Base-by-base conservation (phyloP, 2,113 vertebrate species). In the Hoplias malabaricus region DNA sequence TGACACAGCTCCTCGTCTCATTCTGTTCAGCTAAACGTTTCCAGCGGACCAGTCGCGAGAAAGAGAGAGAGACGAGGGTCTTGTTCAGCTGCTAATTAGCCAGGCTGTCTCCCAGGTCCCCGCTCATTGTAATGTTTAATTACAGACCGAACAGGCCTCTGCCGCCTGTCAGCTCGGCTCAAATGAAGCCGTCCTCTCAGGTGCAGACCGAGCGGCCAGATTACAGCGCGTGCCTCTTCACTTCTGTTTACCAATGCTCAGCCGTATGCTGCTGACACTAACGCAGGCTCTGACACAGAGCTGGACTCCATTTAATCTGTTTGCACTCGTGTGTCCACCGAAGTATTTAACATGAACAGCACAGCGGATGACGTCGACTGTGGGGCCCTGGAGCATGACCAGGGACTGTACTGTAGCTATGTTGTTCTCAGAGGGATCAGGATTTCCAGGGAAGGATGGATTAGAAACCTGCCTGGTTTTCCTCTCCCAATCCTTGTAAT, bases 61-160 rank as follows among this genome's bases (percentile, higher is more conserved):
- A 31, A 61, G 65, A 50, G 57, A 23, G 72, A 69, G 77, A 73
- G 92, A 92, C 93, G 92, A 94, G 63, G 93, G 93, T 92, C 92
- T 94, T 93, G 93, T 95, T 93, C 94, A 92, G 92, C 92, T 92
- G 90, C 90, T 94, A 94, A 95, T 96, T 95, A 95, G 93, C 92
- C 92, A 87, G 91, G 92, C 93, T 84, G 80, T 81, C 69, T 81
- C 73, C 29, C 21, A 57, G 75, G 69, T 53, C 75, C 50, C 90
- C 92, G 93, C 93, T 94, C 93, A 93, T 93, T 95, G 94, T 95
- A 94, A 94, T 94, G 93, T 95, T 95, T 96, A 94, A 96, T 96
- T 96, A 96, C 92, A 93, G 93, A 92, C 93, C 93, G 92, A 95
- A 94, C 93, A 93, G 92, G 90, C 91, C 90, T 88, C 90, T 57